These are phyloP conservation scores for Scolanthus callimorphus DNA, from an alignment of 92 coral and sea anemone genomes.

Conservation along the genomic window DNA sequence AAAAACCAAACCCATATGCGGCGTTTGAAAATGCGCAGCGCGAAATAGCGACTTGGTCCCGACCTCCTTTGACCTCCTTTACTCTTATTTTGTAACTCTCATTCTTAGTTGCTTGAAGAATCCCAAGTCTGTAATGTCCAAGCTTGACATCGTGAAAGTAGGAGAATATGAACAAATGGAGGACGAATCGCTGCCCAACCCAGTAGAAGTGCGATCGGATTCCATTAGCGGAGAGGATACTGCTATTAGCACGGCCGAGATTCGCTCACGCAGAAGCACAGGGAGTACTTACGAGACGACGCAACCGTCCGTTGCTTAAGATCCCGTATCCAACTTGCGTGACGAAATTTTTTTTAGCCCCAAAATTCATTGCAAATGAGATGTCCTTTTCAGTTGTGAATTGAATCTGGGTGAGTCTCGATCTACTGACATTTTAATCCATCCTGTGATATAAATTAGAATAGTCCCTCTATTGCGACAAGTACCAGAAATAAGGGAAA, in stretches of 20 bases:
- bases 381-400: too few relatives aligned
- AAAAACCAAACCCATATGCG: too few relatives aligned
- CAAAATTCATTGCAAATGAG: too few relatives aligned
- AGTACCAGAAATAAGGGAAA: too few relatives aligned
- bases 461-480: too few relatives aligned
- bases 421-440: too few relatives aligned
- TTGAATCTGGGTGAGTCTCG: too few relatives aligned
- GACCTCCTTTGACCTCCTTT: neutral
- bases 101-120: slow-evolving; percentile 46
- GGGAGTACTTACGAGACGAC: neutral
- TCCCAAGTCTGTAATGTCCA: slow-evolving; percentile 37
- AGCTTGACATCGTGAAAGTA: slow-evolving; percentile 28
- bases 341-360: too few relatives aligned
- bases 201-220: neutral
- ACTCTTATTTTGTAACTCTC: neutral
- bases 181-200: slow-evolving; percentile 14
- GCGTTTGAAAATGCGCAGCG: too few relatives aligned
- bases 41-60: neutral
- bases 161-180: slow-evolving; percentile 17
- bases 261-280: neutral
- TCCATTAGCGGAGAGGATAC: neutral
- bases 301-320: neutral
- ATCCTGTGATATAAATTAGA: too few relatives aligned
- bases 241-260: neutral
- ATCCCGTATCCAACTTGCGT: too few relatives aligned